phyloP scores from a whole-genome alignment of 92 coral and sea anemone genomes.

The Paragorgia papillata region DNA sequence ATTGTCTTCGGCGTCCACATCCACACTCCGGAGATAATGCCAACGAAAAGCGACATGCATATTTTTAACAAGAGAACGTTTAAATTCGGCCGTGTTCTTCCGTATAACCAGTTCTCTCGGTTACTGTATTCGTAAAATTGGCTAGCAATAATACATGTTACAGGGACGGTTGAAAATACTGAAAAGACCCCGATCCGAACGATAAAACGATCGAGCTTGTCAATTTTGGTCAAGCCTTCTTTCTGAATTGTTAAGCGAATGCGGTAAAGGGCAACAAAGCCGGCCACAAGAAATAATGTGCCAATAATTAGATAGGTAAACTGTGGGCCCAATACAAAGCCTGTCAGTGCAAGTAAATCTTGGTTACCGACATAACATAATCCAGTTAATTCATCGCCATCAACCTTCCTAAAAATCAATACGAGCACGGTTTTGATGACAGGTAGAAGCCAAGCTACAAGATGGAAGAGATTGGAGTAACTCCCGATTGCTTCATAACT shows the following conservation, averaged over 20 bases:
- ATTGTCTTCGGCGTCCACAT: constrained; percentile 83
- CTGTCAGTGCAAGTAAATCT: constrained; percentile 95
- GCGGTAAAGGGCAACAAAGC: constrained; percentile 89
- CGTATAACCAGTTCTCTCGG: constrained; percentile 94
- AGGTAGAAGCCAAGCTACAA: constrained; percentile 91
- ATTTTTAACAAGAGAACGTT: constrained; percentile 81
- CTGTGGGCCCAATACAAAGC: constrained; percentile 98
- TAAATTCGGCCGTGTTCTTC: constrained; percentile 85
- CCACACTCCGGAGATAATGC: constrained; percentile 95
- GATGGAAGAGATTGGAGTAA: constrained; percentile 90
- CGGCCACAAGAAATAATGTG: constrained; percentile 88
- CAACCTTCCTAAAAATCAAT: constrained; percentile 89
- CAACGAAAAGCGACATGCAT: constrained; percentile 90
- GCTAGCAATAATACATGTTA: constrained; percentile 83
- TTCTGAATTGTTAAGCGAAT: constrained; percentile 76
- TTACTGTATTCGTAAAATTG: constrained; percentile 96
- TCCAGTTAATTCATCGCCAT: constrained; percentile 97
- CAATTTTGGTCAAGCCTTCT: constrained; percentile 73
- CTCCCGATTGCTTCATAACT: constrained; percentile 89
- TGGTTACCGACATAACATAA: constrained; percentile 98
- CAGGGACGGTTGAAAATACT: constrained; percentile 85
- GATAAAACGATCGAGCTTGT: constrained; percentile 88
- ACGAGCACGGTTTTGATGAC: constrained; percentile 90
- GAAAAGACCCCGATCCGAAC: constrained; percentile 93
- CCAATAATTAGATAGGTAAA: constrained; percentile 98